phyloP scores from a whole-genome alignment of 2,113 vertebrate species.

The Formicarius rufipectus region DNA sequence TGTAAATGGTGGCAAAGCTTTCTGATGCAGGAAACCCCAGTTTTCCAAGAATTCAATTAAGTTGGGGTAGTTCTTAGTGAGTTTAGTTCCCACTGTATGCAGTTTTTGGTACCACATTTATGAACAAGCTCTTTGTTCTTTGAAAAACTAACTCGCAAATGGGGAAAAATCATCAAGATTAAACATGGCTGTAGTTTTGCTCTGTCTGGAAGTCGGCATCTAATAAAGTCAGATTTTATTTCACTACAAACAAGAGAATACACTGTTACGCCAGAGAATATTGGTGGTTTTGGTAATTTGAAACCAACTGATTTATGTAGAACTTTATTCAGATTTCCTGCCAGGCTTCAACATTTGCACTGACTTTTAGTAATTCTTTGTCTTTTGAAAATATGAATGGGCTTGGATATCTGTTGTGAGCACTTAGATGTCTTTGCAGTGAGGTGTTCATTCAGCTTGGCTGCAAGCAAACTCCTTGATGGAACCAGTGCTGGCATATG shows the following conservation, averaged over 20 bases:
- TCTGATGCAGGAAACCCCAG: not conserved
- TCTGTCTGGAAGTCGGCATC: not conserved
- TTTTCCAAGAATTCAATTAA: not conserved
- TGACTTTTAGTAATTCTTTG: not conserved
- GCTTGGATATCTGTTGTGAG: not conserved
- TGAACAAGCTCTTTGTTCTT: not conserved
- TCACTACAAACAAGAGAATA: not conserved
- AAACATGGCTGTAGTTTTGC: not conserved
- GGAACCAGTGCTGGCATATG: accelerated
- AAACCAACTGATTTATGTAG: not conserved
- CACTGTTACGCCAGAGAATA: not conserved
- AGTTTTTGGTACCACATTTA: not conserved
- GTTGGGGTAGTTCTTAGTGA: not conserved
- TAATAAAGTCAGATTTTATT: not conserved
- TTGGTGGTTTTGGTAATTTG: not conserved
- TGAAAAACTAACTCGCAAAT: not conserved
- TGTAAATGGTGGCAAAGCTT: not conserved
- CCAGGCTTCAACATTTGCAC: not conserved
- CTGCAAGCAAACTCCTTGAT: not conserved
- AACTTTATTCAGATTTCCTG: not conserved
- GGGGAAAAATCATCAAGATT: not conserved
- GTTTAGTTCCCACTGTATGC: not conserved
- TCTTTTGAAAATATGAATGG: not conserved
- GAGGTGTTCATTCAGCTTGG: not conserved
- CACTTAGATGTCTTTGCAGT: not conserved